Evolutionary conservation across 2,113 vertebrate species (phyloP).

Genomic region (Cyprinus carpio): DNA sequence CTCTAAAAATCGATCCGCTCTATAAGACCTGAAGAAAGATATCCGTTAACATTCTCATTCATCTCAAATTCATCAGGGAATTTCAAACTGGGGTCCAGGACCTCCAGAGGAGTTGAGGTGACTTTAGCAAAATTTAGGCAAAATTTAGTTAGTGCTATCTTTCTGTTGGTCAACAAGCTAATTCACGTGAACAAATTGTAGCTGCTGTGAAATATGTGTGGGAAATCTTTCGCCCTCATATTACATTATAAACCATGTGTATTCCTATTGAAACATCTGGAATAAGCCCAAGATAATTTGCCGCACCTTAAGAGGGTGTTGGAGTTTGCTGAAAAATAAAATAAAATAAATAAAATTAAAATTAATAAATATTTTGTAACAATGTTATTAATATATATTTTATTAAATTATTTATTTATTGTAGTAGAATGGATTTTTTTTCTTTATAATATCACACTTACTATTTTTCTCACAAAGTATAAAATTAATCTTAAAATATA

Average conservation of each 20-base stretch:
- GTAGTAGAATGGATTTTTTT: too few relatives aligned
- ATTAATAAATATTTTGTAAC: too few relatives aligned
- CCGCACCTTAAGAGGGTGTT: not conserved
- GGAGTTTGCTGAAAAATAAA: not conserved
- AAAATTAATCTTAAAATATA: too few relatives aligned
- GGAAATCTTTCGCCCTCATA: not conserved
- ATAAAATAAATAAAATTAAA: not conserved
- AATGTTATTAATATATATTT: too few relatives aligned
- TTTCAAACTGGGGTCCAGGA: not conserved
- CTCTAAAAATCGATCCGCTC: constrained; percentile 7
- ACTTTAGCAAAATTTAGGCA: not conserved
- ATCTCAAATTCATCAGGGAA: not conserved
- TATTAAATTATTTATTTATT: too few relatives aligned
- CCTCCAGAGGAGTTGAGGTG: not conserved
- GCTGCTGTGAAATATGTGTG: not conserved
- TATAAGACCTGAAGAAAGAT: not conserved
- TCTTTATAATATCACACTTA: too few relatives aligned
- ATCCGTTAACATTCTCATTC: not conserved
- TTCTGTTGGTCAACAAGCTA: not conserved
- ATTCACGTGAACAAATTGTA: not conserved
- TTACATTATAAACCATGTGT: not conserved
- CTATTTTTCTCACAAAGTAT: too few relatives aligned
- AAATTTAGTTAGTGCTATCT: not conserved
- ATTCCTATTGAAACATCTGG: not conserved
- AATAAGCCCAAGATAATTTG: not conserved